Conservation (phyloP, 37 sponge, comb jelly and placozoan species). For the Axinella damicornis region DNA sequence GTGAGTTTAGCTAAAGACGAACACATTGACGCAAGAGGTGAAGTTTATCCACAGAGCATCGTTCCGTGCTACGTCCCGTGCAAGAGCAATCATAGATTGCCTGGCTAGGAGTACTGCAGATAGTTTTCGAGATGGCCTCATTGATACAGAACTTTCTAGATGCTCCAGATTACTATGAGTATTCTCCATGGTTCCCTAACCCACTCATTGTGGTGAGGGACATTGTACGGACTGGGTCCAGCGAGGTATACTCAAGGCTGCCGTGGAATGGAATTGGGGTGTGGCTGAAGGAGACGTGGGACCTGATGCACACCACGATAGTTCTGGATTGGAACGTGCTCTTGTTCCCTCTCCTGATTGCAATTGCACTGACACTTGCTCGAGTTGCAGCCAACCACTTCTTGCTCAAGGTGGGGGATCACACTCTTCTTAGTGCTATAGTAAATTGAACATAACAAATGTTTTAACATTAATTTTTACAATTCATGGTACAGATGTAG, state of each 20-base stretch:
- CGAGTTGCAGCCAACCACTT: constrained; percentile 33
- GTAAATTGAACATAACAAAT: too few species aligned
- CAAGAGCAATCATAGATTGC: too few species aligned
- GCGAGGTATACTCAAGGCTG: constrained; percentile 3
- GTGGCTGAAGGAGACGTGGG: constrained; percentile 57
- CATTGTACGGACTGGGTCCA: background rate
- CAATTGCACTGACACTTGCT: constrained; percentile 34
- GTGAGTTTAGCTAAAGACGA: too few species aligned
- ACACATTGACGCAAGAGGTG: too few species aligned
- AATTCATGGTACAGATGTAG: too few species aligned
- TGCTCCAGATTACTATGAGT: constrained; percentile 29
- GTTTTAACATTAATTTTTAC: too few species aligned
- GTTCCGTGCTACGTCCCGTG: too few species aligned
- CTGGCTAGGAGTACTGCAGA: too few species aligned
- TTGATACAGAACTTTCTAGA: constrained; percentile 19
- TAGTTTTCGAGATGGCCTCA: constrained; percentile 19
- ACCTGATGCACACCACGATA: constrained; percentile 11
- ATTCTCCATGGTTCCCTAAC: constrained; percentile 68
- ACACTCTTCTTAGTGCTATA: too few species aligned
- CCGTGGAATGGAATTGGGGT: constrained; percentile 57
- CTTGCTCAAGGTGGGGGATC: too few species aligned
- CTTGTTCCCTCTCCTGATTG: background rate
- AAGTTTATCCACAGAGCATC: too few species aligned
- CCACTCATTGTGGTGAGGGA: constrained; percentile 45
- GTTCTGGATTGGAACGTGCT: constrained; percentile 8